Base-by-base conservation (phyloP, 2,113 vertebrate genomes). In the Mus spicilegus region DNA sequence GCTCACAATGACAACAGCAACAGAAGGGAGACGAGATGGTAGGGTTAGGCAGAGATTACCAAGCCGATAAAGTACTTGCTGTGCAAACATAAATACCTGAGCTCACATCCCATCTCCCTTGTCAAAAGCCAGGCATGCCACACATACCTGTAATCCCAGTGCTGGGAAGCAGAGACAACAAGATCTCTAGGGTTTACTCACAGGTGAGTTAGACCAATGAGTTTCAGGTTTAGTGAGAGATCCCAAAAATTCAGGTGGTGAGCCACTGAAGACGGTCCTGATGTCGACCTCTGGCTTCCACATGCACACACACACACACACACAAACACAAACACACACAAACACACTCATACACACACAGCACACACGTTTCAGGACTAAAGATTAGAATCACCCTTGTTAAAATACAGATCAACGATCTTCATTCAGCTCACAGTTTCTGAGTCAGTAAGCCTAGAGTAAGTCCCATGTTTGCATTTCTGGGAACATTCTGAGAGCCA, bases 401-500 rank as follows among this genome's bases (percentile, higher is more conserved):
- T 87, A n/a, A 91, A 65, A 61, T 24, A 58, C 22, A 39, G 22
- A 73, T n/a, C 3, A 8, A 49, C 10, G 17, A 26, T 19, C 19
- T 54, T 51, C 11, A 7, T 54, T 51, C 11, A 7, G 3, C 12
- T 7, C 46, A 20, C 26, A 89, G 36, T 73, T 94, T 92, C 77
- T 95, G 54, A 90, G 72, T 94, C 67, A 61, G 4, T 8, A 93
- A 85, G 30, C n/a, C 51, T 56, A 17, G 3, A 28, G 26, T 42
- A 2, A 49, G 12, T 24, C 14, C 51, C 33, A 0, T 26, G 17
- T 56, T 73, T 78, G n/a, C 42, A 92, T 87, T 87, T 97, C 88
- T 87, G 24, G 78, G 42, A 51, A 58, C 33, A 11, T 73, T 93
- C 72, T 87, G 76, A 94, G 87, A 96, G 61, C 46, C 36, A 51